Conservation (phyloP, 2,113 vertebrate genomes). For the Pachypanchax playfairii region DNA sequence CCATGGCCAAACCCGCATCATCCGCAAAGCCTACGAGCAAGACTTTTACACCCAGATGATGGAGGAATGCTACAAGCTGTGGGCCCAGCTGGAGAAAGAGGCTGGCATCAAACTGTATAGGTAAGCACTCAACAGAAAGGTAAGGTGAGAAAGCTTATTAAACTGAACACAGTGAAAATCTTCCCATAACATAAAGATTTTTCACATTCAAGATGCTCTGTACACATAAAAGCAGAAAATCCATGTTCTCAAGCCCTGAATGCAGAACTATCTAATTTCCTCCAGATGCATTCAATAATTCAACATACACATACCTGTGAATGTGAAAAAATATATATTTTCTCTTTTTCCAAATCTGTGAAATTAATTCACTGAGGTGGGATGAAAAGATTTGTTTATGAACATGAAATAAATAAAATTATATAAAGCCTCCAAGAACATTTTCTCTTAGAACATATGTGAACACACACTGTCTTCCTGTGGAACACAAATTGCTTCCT, state of each 20-base stretch:
- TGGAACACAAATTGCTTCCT: no score
- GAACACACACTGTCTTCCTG: not conserved
- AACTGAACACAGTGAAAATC: conserved; percentile 43
- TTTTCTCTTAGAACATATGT: not conserved
- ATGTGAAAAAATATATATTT: conserved; percentile 10
- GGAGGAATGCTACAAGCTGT: conserved; percentile 84
- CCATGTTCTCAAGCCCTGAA: conserved; percentile 48
- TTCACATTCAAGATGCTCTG: conserved; percentile 43
- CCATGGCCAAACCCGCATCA: conserved; percentile 91
- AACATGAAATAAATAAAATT: conserved; percentile 38
- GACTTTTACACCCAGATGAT: conserved; percentile 85
- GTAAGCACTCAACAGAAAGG: conserved; percentile 63
- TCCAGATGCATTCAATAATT: conserved; percentile 33
- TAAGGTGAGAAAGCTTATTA: conserved; percentile 39
- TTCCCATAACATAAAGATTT: conserved; percentile 32
- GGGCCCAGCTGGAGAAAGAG: conserved; percentile 85
- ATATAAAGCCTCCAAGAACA: not conserved
- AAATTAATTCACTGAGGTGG: conserved; percentile 11
- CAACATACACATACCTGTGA: conserved; percentile 36
- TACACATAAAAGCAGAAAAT: conserved; percentile 42
- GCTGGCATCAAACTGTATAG: conserved; percentile 81
- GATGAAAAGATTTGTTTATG: conserved; percentile 33
- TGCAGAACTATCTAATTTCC: conserved; percentile 61
- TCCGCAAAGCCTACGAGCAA: conserved; percentile 83
- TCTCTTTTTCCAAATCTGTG: conserved; percentile 11